phyloP scores from a whole-genome alignment of 2,888 invertebrate genomes.

The Yponomeuta malinellus region DNA sequence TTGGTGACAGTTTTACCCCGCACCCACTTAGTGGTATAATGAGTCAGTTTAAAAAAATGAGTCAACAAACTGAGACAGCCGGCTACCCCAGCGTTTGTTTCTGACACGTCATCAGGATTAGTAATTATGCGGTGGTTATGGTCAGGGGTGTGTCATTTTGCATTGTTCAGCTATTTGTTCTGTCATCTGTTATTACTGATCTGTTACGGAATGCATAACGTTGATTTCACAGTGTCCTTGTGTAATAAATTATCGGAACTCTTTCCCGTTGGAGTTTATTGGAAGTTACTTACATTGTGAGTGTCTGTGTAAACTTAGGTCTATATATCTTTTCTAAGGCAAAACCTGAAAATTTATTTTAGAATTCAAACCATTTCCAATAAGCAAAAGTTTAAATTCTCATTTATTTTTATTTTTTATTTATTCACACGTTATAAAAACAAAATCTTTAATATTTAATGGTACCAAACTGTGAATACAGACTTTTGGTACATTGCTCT shows the following conservation, averaged over 20 bases:
- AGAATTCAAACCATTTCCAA: too few species aligned
- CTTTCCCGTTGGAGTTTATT: neutral
- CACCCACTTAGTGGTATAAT: neutral
- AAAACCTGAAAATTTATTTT: too few species aligned
- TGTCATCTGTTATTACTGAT: neutral
- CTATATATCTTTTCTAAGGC: too few species aligned
- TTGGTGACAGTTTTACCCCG: neutral
- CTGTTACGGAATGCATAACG: neutral
- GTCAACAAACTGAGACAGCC: neutral
- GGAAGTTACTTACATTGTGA: neutral
- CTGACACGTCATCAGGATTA: slow-evolving; percentile 10
- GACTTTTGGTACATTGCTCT: too few species aligned
- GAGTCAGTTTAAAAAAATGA: slow-evolving; percentile 6
- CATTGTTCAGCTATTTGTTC: slow-evolving; percentile 2
- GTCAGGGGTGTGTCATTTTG: slow-evolving; percentile 12
- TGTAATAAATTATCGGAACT: neutral
- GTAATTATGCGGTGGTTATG: slow-evolving; percentile 2
- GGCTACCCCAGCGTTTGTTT: neutral
- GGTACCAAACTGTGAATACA: too few species aligned
- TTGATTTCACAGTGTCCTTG: neutral
- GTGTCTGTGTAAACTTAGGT: too few species aligned
- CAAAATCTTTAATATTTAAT: too few species aligned
- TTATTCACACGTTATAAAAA: too few species aligned
- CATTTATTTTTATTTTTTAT: too few species aligned
- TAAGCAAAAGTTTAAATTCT: too few species aligned